phyloP scores from a whole-genome alignment of 2,113 vertebrate genomes.

The Ptychochromis oligacanthus region DNA sequence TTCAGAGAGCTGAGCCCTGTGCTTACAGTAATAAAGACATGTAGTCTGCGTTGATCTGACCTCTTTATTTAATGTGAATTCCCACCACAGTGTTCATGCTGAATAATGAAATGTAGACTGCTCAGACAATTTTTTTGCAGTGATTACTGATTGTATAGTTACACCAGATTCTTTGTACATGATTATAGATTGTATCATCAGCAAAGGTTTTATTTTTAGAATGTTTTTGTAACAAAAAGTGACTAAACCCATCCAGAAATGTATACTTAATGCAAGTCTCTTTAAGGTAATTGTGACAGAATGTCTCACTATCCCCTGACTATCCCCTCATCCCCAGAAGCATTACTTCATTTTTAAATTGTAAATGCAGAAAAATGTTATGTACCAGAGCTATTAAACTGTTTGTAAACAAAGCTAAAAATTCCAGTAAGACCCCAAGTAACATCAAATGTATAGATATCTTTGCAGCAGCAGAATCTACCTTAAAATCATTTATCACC shows the following conservation, averaged over 20 bases:
- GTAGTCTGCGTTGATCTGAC: neutral
- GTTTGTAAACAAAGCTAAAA: too few relatives aligned
- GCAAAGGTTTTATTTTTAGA: neutral
- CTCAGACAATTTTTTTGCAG: neutral
- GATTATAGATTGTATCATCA: too few relatives aligned
- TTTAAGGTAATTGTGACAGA: neutral
- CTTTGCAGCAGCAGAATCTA: too few relatives aligned
- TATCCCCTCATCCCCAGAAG: too few relatives aligned
- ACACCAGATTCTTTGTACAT: too few relatives aligned
- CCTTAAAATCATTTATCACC: too few relatives aligned
- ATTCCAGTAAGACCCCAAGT: too few relatives aligned
- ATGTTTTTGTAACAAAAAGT: neutral
- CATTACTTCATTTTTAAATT: neutral
- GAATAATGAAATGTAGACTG: neutral
- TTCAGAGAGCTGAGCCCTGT: neutral
- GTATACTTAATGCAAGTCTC: neutral
- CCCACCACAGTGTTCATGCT: neutral
- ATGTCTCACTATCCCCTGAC: neutral
- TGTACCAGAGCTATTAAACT: too few relatives aligned
- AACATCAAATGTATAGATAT: too few relatives aligned
- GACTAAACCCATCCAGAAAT: neutral
- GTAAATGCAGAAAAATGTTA: too few relatives aligned
- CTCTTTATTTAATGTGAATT: neutral
- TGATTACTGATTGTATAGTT: too few relatives aligned
- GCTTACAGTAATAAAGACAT: constrained; percentile 1